Base-by-base conservation (phyloP, 2,888 invertebrate genomes). In the Lycophotia porphyrea region DNA sequence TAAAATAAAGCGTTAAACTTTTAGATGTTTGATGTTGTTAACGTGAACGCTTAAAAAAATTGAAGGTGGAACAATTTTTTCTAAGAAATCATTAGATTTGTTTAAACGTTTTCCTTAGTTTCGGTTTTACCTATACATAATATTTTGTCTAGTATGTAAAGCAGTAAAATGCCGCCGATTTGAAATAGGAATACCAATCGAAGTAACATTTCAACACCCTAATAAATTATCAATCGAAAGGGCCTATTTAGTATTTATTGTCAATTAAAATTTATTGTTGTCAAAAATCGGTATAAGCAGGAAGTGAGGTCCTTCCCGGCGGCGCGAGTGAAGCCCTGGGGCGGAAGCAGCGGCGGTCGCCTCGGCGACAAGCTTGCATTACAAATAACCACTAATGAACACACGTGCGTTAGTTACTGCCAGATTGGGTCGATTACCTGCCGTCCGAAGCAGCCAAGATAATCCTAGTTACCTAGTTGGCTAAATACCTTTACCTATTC, bases 361-460 rank as follows among this genome's bases (percentile, higher is more conserved):
- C 87, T 78, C 85, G 88, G 89, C 92, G 93, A 94, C 95, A 91
- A 90, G 92, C 93, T 90, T 94, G 95, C 94, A 94, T 95, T 95
- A 96, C 95, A 95, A 96, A 96, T 95, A 93, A 93, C 94, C 90
- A 90, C 91, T 95, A 95, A 95, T 94, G 94, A 93, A 94, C 93
- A 90, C 95, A 95, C 94, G 94, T 93, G 93, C 90, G 87, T 85
- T 87, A 81, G 88, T 88, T 88, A 88, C 87, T 88, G 81, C 84
- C 82, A 86, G 86, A 88, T 87, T 90, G 87, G 91, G 91, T 92
- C 92, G 92, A 89, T 91, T 93, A 93, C 93, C 92, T 93, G 88
- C 82, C 76, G 78, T 74, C 71, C 80, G 80, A 87, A 70, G 44
- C 64, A 60, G 61, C 61, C 67, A 78, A 76, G 74, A 76, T 84